Conservation (phyloP, 1,140 invertebrate species). For the Triops longicaudatus region DNA sequence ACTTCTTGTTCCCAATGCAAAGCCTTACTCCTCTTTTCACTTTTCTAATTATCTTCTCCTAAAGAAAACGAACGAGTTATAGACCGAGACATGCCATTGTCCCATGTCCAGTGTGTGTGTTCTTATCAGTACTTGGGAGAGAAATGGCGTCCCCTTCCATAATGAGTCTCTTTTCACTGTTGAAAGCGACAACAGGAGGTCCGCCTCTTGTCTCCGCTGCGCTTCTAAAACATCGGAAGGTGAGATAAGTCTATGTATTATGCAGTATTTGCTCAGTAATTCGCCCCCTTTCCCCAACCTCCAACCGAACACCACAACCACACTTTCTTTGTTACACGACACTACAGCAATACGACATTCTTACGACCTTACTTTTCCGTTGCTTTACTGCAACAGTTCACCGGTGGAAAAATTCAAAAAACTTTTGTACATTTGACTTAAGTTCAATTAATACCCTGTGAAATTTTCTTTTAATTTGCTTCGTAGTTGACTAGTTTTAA, state of each 20-base stretch:
- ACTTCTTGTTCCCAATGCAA: too few relatives aligned
- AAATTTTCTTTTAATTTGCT: too few relatives aligned
- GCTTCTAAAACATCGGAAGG: neutral
- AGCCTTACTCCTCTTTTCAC: too few relatives aligned
- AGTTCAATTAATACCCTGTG: too few relatives aligned
- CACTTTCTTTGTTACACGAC: too few relatives aligned
- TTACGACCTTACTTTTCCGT: too few relatives aligned
- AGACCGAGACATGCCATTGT: neutral
- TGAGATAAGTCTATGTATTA: neutral
- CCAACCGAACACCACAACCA: neutral
- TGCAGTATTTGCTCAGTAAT: neutral
- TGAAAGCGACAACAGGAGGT: neutral
- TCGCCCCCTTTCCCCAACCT: neutral
- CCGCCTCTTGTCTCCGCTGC: neutral
- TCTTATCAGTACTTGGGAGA: neutral
- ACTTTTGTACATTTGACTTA: too few relatives aligned
- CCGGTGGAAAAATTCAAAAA: too few relatives aligned
- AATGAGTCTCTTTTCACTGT: neutral
- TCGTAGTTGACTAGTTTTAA: too few relatives aligned
- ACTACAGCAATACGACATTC: too few relatives aligned
- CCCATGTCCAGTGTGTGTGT: neutral
- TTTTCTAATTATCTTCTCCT: too few relatives aligned
- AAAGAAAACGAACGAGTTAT: neutral
- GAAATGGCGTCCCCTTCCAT: neutral
- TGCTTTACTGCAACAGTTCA: too few relatives aligned